Base-by-base conservation (phyloP, 2,113 vertebrate genomes). In the Falco punctatus region DNA sequence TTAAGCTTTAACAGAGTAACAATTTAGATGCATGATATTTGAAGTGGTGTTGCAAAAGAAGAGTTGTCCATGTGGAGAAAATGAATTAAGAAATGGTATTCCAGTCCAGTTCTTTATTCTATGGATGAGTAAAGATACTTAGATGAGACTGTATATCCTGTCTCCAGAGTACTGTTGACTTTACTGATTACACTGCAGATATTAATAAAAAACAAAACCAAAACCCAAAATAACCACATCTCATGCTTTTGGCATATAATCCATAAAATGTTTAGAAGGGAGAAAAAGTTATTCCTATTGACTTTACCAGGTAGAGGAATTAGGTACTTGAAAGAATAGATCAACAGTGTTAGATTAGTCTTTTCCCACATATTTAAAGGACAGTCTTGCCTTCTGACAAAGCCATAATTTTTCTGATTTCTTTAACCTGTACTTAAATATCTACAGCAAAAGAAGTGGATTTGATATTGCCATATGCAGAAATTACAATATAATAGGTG, bases 81-180 rank as follows among this genome's bases (percentile, higher is more conserved):
- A 91, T 67, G 94, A 95, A 96, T 92, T 92, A 94, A 70, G 51
- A 86, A 96, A 79, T 46, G 17, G 42, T 75, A 93, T 93, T 88
- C 72, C 72, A 74, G 73, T 91, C 91, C 73, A 92, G 81, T 73
- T 93, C 83, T 81, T 49, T 48, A 75, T 77, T 90, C 52, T 3
- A 2, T 5, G 74, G 35, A 62, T 42, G 28, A 93, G 40, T 67
- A 95, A 90, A 88, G 65, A 79, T 59, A 67, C 73, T 84, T 54
- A 84, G 61, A 84, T 38, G 32, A 86, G 64, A 78, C 59, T 27
- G 44, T 57, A 23, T 23, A 61, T 21, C n/a, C 69, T 61, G 3
- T 67, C 95, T 93, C 72, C 92, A 62, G 40, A 86, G 16, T 30
- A 40, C 57, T 81, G 30, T 87, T 91, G 77, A 61, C 77, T 93